Conservation (phyloP, 2,113 vertebrate species). For the Corynorhinus townsendii region DNA sequence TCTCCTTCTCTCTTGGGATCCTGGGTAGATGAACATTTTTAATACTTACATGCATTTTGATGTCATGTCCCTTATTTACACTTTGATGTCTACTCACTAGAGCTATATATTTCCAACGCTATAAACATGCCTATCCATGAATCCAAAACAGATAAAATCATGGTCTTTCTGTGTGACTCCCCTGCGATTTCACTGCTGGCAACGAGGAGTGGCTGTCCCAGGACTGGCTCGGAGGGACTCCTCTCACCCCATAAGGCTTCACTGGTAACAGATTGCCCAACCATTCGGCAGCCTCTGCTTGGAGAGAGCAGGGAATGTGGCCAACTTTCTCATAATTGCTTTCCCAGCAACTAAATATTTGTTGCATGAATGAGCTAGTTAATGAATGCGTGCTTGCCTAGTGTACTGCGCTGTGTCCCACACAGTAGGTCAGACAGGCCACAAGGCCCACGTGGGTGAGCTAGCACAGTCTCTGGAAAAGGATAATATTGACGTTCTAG, state of each 20-base stretch:
- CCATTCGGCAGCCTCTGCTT: neutral
- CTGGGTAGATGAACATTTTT: neutral
- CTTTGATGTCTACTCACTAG: neutral
- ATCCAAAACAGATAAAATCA: neutral
- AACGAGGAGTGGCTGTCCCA: neutral
- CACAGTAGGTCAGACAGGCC: neutral
- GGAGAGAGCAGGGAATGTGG: neutral
- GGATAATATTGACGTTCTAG: neutral
- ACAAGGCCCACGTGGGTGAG: neutral
- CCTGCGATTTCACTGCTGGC: neutral
- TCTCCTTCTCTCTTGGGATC: neutral
- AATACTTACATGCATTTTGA: neutral
- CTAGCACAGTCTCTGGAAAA: neutral
- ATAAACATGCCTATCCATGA: neutral
- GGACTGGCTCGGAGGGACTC: neutral
- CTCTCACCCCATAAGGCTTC: neutral
- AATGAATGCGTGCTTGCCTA: constrained; percentile 6
- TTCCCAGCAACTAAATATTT: constrained; percentile 3
- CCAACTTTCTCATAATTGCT: constrained; percentile 33
- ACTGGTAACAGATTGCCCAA: neutral
- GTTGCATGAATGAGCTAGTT: constrained; percentile 51
- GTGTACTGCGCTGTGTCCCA: neutral
- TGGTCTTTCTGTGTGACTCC: neutral
- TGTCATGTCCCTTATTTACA: neutral
- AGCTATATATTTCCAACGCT: neutral